phyloP scores from a whole-genome alignment of 30 jellyfish, hydroid and myxozoan genomes.

The Sanderia malayensis region DNA sequence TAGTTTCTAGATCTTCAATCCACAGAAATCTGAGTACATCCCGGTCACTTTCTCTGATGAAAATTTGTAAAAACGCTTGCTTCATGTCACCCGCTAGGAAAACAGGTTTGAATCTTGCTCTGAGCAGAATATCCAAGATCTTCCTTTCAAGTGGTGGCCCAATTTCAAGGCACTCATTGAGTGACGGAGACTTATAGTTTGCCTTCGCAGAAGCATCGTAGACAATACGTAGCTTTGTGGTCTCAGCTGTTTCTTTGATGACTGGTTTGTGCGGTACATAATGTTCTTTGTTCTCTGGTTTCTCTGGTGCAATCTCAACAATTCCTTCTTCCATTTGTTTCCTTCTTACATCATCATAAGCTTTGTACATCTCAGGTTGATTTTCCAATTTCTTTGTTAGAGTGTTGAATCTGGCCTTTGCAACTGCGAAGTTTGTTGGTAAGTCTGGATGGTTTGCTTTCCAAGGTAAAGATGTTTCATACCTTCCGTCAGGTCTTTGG shows the following conservation, averaged over 20 bases:
- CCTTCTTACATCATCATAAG: constrained; percentile 39
- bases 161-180: constrained; percentile 64
- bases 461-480: constrained; percentile 48
- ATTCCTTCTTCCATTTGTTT: constrained; percentile 61
- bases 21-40: constrained; percentile 53
- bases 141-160: constrained; percentile 62
- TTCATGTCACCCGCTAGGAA: constrained; percentile 68
- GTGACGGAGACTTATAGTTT: constrained; percentile 33
- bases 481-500: constrained; percentile 46
- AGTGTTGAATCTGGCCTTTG: constrained; percentile 51
- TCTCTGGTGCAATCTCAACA: constrained; percentile 60
- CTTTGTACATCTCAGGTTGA: constrained; percentile 44
- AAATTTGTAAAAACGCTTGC: constrained; percentile 67
- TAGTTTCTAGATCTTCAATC: constrained; percentile 33
- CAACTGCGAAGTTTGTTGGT: constrained; percentile 27
- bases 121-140: constrained; percentile 39
- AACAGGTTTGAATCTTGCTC: constrained; percentile 55
- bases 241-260: constrained; percentile 58
- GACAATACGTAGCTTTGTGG: constrained; percentile 63
- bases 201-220: constrained; percentile 70
- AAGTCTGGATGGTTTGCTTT: constrained; percentile 4
- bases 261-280: constrained; percentile 71
- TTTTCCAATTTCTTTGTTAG: constrained; percentile 23
- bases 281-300: constrained; percentile 28
- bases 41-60: constrained; percentile 48